A percentile compares a stretch with the other conserved stretches of the same genome.
phyloP scores from a whole-genome alignment of 2,888 invertebrate genomes.

The Matsumyia berberina region DNA sequence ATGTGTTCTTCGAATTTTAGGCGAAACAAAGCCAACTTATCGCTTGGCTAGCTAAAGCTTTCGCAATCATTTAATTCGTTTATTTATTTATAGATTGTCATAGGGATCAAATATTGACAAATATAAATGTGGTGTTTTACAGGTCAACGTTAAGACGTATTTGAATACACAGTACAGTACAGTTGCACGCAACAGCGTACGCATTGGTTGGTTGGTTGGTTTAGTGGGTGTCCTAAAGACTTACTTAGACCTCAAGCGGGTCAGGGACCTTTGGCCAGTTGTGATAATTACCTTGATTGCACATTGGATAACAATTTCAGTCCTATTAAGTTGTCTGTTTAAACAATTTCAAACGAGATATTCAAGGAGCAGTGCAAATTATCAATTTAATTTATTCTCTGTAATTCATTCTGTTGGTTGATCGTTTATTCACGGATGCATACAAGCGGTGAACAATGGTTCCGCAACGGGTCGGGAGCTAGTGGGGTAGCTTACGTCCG shows the following conservation, averaged over 20 bases:
- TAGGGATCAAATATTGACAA: conserved; percentile 5
- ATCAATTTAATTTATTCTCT: conserved; percentile 13
- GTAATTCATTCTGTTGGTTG: too few relatives aligned
- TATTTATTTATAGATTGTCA: neutral
- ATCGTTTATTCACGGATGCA: neutral
- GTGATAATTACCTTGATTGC: conserved; percentile 11
- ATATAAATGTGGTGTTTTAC: neutral
- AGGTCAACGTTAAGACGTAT: neutral
- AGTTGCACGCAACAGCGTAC: neutral
- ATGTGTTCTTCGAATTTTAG: neutral
- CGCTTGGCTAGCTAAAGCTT: neutral
- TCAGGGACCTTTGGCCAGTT: neutral
- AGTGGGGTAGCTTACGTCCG: too few relatives aligned
- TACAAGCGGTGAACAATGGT: too few relatives aligned
- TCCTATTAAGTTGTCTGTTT: conserved; percentile 22
- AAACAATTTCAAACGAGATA: conserved; percentile 23
- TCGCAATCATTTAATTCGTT: neutral
- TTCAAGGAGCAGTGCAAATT: conserved; percentile 1
- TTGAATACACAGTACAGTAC: neutral
- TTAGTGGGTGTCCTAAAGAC: too few relatives aligned
- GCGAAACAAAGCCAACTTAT: conserved; percentile 11
- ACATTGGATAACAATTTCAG: conserved; percentile 12
- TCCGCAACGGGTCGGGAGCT: too few relatives aligned
- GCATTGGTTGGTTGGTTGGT: too few relatives aligned
- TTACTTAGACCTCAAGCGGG: too few relatives aligned